Evolutionary conservation across 2,113 vertebrate genomes (phyloP), one percentile per base, ranked within the genome.

Genomic region (Acrocephalus kingi): DNA sequence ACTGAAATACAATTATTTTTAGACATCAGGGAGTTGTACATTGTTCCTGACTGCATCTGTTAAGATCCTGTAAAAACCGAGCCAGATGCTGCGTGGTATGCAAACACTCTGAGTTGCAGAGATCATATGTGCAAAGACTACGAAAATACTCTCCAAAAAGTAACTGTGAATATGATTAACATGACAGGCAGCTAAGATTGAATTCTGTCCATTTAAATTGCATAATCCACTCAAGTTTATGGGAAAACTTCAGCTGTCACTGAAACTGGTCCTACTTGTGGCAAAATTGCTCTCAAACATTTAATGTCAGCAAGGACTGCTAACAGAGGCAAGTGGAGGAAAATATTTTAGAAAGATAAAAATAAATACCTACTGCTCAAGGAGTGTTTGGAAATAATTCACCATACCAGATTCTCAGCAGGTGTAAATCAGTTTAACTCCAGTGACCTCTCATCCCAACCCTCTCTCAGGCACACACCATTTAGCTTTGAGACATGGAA

Each of bases 61-160:
- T 77, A 63, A 81, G 80, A 84, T 84, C 61, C 80, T 84, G 76
- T 67, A 78, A 95, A 95, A 95, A 89, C 39, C 5, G 9, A 95
- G 91, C 86, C 94, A 96, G 91, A 96, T 95, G 93, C 93, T 94
- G 89, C 13, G 1, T 95, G 93, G 93, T 92, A 95, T 94, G 76
- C 82, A 95, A 96, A 93, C 71, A 51, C 59, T 90, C 33, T 45
- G 61, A 92, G 68, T 18, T 77, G 31, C 33, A 86, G 82, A 95
- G 55, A 94, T 96, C 64, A 25, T 90, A 67, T 93, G 87, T 84
- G 72, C 79, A 78, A 94, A 80, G 85, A 81, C 75, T 90, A 90
- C 7, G 2, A 84, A 96, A 93, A 93, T 72, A 84, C 72, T 72
- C 67, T 81, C 49, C 67, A 35, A 86, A 94, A 86, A 86, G 43